These are phyloP conservation scores for Anthopleura sola DNA, from an alignment of 64 coral and sea anemone species.

Conservation along the genomic window DNA sequence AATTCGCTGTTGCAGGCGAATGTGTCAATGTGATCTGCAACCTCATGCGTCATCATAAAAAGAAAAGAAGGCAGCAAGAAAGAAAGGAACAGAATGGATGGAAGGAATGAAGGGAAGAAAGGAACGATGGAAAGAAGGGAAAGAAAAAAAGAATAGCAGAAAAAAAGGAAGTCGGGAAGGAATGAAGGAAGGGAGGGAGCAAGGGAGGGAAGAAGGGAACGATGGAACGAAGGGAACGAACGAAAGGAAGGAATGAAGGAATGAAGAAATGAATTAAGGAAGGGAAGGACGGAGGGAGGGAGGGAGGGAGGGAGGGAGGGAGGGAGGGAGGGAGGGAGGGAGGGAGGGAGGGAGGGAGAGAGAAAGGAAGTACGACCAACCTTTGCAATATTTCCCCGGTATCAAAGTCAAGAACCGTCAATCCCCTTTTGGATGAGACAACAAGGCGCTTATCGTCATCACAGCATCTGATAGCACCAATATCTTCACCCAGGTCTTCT, in stretches of 20 bases:
- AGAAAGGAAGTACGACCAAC: not conserved
- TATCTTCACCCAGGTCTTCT: conserved; percentile 60
- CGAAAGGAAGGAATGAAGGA: too few species aligned
- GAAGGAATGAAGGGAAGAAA: not conserved
- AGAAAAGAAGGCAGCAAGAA: too few species aligned
- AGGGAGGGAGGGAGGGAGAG: not conserved
- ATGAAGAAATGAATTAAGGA: too few species aligned
- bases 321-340: too few species aligned
- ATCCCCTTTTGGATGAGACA: conserved; percentile 62
- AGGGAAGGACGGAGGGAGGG: too few species aligned
- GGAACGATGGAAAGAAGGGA: not conserved
- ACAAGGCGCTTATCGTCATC: conserved; percentile 62
- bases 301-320: too few species aligned
- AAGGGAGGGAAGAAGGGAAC: not conserved
- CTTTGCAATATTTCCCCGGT: conserved; percentile 75
- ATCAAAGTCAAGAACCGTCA: conserved; percentile 63
- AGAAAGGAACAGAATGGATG: too few species aligned
- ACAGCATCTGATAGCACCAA: conserved; percentile 44
- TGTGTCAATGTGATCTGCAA: too few species aligned
- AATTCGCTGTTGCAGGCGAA: too few species aligned
- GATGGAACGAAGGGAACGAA: too few species aligned
- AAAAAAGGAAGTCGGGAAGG: not conserved
- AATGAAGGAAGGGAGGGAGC: not conserved
- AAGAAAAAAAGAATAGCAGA: not conserved
- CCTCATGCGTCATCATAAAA: too few species aligned